A percentile compares a stretch with the other conserved stretches of the same genome.
Evolutionary conservation across 2,113 vertebrate genomes (phyloP).

Genomic region (Erinaceus europaeus): DNA sequence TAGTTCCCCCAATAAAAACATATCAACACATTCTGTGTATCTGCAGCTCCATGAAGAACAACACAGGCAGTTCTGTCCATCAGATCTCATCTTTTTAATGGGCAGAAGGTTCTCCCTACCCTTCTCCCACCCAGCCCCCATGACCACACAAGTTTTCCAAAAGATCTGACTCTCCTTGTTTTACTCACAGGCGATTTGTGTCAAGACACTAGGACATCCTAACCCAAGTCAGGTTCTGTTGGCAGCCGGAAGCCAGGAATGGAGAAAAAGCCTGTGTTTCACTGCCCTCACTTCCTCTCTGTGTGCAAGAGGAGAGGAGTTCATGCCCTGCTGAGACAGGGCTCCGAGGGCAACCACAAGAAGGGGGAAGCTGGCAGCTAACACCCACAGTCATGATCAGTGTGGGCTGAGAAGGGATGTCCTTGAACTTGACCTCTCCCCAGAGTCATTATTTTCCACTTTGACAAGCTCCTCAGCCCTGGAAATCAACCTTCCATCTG

Average conservation of each 20-base stretch:
- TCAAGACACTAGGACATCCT: not conserved
- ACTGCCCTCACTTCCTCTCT: not conserved
- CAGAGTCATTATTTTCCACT: not conserved
- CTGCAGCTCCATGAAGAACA: not conserved
- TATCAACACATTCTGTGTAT: not conserved
- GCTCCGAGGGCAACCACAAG: not conserved
- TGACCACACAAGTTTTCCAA: no score
- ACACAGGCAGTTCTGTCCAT: not conserved
- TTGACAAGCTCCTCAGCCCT: not conserved
- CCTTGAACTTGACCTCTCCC: not conserved
- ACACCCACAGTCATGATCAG: no score
- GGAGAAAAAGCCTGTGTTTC: no score
- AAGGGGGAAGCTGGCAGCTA: not conserved
- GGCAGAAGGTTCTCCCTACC: not conserved
- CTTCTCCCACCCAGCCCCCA: no score
- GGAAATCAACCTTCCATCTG: not conserved
- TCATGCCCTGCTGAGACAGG: not conserved
- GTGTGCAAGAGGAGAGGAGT: not conserved
- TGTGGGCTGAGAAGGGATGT: no score
- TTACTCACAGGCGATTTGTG: not conserved
- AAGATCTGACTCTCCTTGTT: not conserved
- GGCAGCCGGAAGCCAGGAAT: no score
- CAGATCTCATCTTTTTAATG: not conserved
- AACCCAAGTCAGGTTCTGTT: no score
- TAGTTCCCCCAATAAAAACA: no score